Conservation (phyloP, 2,888 invertebrate genomes). For the Willowsia nigromaculata region DNA sequence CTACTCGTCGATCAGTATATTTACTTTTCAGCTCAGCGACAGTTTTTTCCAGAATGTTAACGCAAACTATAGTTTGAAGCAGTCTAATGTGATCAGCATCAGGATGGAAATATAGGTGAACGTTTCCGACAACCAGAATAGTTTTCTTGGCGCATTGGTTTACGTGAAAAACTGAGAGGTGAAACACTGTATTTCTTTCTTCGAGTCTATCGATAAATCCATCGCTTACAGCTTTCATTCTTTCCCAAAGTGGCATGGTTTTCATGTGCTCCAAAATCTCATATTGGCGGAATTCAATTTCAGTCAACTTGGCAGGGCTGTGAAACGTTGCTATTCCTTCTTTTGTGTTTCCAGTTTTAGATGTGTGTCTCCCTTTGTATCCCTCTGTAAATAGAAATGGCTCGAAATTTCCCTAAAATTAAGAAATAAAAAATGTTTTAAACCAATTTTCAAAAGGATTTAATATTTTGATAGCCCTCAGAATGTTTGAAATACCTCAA, state of each 20-base stretch:
- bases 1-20: constrained; percentile 82
- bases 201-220: constrained; percentile 58
- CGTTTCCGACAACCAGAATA: constrained; percentile 72
- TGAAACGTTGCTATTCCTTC: constrained; percentile 93
- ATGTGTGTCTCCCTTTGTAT: constrained; percentile 83
- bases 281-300: constrained; percentile 50
- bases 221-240: constrained; percentile 1
- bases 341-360: constrained; percentile 87
- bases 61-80: constrained; percentile 88
- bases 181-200: constrained; percentile 76
- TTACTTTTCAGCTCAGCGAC: constrained; percentile 79
- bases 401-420: constrained; percentile 72
- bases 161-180: constrained; percentile 69
- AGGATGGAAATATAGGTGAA: constrained; percentile 95
- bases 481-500: too few species aligned
- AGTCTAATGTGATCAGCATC: constrained; percentile 93
- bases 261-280: constrained; percentile 74
- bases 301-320: constrained; percentile 84
- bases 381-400: constrained; percentile 68
- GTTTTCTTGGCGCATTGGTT: constrained; percentile 49
- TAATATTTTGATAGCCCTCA: too few species aligned
- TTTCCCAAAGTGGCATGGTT: constrained; percentile 68
- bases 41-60: constrained; percentile 85
- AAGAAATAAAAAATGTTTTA: constrained; percentile 21
- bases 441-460: too few species aligned